Percentiles rank a stretch among this genome's conserved stretches.
Conservation (phyloP, 2,888 invertebrate genomes). For the Chrysolina oricalcia region DNA sequence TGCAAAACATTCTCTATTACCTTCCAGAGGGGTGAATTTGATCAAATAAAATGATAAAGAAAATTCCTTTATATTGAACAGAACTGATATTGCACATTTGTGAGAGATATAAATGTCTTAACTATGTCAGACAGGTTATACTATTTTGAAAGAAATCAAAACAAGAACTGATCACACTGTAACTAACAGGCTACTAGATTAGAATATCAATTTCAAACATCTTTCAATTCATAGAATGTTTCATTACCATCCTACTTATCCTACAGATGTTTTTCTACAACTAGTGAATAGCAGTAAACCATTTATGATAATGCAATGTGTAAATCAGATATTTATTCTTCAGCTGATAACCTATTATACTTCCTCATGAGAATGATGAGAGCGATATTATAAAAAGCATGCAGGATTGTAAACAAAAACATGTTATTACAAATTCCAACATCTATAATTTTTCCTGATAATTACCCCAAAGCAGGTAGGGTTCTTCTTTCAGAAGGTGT, state of each 20-base stretch:
- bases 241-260: background rate
- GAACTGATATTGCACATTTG: constrained; percentile 25
- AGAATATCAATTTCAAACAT: background rate
- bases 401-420: constrained; percentile 15
- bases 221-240: background rate
- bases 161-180: background rate
- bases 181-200: background rate
- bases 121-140: constrained; percentile 19
- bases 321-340: background rate
- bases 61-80: constrained; percentile 15
- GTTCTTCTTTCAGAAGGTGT: constrained; percentile 85
- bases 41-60: constrained; percentile 24
- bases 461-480: constrained; percentile 72
- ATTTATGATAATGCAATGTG: background rate
- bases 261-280: too few species aligned
- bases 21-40: background rate
- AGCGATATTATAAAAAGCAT: background rate
- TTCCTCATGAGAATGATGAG: background rate
- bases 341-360: background rate
- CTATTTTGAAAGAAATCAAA: background rate
- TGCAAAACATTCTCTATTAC: background rate
- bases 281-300: background rate
- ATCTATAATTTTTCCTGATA: background rate
- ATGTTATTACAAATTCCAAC: background rate
- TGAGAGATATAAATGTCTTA: constrained; percentile 7